Conservation (phyloP, 2,888 invertebrate species). For the Agrotis puta region DNA sequence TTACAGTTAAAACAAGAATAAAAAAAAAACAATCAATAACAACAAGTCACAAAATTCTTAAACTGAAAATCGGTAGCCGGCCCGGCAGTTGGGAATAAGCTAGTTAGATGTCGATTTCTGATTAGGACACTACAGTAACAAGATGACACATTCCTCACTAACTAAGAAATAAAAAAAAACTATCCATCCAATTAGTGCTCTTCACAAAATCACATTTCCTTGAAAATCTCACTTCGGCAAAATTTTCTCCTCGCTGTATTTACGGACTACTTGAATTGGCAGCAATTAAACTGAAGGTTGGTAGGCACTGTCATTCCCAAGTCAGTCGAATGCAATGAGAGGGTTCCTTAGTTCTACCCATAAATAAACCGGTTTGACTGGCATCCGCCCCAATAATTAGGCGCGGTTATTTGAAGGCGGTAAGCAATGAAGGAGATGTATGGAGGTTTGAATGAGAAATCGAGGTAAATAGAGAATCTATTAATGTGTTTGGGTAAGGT, state of each 20-base stretch:
- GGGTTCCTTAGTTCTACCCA: constrained; percentile 45
- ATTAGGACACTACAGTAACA: neutral
- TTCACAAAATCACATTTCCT: constrained; percentile 33
- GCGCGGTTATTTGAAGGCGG: constrained; percentile 56
- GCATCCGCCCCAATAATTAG: constrained; percentile 61
- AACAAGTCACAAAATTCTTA: too few species aligned
- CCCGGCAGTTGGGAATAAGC: too few species aligned
- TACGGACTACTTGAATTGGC: constrained; percentile 46
- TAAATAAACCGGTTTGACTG: constrained; percentile 63
- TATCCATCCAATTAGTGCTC: constrained; percentile 35
- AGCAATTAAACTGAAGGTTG: constrained; percentile 56
- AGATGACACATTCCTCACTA: neutral
- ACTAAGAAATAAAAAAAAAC: constrained; percentile 5
- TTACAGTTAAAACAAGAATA: too few species aligned
- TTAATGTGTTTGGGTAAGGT: constrained; percentile 44
- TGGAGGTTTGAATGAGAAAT: constrained; percentile 55
- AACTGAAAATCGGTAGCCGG: too few species aligned
- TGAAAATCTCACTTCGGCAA: constrained; percentile 31
- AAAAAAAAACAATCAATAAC: too few species aligned
- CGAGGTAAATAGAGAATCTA: constrained; percentile 42
- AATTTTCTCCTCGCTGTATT: constrained; percentile 47
- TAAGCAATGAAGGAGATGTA: constrained; percentile 60
- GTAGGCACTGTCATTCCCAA: constrained; percentile 41
- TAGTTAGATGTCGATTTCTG: too few species aligned
- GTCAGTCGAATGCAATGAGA: constrained; percentile 53